Base-by-base conservation (phyloP, 2,797 vertebrate species). In the Rhinatrema bivittatum region DNA sequence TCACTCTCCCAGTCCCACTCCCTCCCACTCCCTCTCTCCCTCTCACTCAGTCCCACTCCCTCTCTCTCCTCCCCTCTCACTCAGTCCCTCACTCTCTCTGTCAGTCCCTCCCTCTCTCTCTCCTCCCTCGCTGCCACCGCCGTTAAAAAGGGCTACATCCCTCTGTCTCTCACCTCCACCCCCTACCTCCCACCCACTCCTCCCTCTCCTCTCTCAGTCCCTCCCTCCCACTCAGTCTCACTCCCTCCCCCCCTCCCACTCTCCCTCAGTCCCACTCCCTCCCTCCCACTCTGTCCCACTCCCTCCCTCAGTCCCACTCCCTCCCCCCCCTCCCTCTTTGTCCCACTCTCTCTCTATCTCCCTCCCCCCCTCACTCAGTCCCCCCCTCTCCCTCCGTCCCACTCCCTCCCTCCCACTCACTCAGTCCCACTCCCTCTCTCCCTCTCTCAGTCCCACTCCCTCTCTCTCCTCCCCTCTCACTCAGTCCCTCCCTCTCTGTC, bases 31-130 rank as follows among this genome's bases (percentile, higher is more conserved):
- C n/a, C n/a, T n/a, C n/a, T n/a, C 5, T 7, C 4, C 4, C 8
- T 5, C n/a, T 2, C 2, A 5, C 4, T 9, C 13, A 3, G 12
- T 3, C 13, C 5, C 3, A 7, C 6, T 11, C 8, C 4, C 7
- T 12, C 14, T 6, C 7, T 5, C 9, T 10, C 5, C 5, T 2
- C 10, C 16, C 6, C 2, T 4, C 9, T 4, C 20, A 9, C 2
- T 2, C 13, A 3, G 16, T 9, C 16, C 10, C 20, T 4, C 7
- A 4, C 20, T n/a, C 9, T 9, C 5, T 4, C 16, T 11, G 5
- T 18, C 9, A 7, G 11, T 5, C 5, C 3, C 5, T 10, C 7
- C 24, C 18, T 9, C 4, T 2, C 10, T 16, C 6, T 6, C n/a
- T n/a, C 4, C 10, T 5, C 3, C 23, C 6, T 31, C 28, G 21